Percentiles rank a stretch among this genome's conserved stretches.
Conservation (phyloP, 2,113 vertebrate genomes). For the Lepisosteus oculatus region DNA sequence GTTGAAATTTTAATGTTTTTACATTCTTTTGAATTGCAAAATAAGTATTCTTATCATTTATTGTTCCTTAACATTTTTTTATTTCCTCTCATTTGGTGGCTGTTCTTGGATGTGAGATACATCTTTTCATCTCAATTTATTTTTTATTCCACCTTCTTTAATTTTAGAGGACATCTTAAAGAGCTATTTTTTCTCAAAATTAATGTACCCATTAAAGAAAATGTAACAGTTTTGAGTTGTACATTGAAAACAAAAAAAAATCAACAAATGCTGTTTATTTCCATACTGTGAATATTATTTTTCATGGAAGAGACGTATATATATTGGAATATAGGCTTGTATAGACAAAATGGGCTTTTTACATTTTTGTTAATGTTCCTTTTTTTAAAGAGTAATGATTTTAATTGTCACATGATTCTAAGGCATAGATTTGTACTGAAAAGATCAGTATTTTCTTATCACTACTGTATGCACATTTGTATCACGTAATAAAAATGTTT, state of each 20-base stretch:
- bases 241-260: slow-evolving; percentile 13
- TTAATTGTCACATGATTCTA: slow-evolving; percentile 64
- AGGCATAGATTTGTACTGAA: slow-evolving; percentile 72
- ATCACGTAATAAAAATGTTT: slow-evolving; percentile 61
- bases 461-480: slow-evolving; percentile 62
- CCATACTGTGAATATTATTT: slow-evolving; percentile 65
- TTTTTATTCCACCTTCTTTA: too few relatives aligned
- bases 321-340: slow-evolving; percentile 30
- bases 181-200: too few relatives aligned
- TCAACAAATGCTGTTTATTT: slow-evolving; percentile 33
- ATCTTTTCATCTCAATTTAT: too few relatives aligned
- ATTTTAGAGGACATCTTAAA: too few relatives aligned
- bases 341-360: slow-evolving; percentile 35
- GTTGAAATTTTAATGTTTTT: too few relatives aligned
- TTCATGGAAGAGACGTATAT: slow-evolving; percentile 32
- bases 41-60: too few relatives aligned
- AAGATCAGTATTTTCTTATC: slow-evolving; percentile 76
- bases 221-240: slow-evolving; percentile 3
- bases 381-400: slow-evolving; percentile 51
- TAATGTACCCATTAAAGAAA: too few relatives aligned
- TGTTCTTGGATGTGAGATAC: too few relatives aligned
- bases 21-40: too few relatives aligned
- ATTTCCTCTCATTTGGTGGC: too few relatives aligned
- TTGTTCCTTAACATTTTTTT: too few relatives aligned
- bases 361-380: slow-evolving; percentile 32